Base-by-base conservation (phyloP, 2,888 invertebrate species). In the Anodontia alba region DNA sequence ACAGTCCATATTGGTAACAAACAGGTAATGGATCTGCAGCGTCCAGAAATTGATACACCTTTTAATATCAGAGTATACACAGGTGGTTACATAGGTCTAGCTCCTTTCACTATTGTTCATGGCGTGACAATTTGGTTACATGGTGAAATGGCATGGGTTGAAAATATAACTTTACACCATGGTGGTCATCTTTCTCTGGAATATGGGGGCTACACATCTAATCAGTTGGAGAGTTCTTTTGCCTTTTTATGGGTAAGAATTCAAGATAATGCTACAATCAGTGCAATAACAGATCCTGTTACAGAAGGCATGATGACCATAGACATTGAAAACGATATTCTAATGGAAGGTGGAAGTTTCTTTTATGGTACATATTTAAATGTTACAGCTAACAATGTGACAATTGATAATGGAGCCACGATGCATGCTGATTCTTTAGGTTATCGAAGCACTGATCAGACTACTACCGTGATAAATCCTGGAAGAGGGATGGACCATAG, bases 81-180 rank as follows among this genome's bases (percentile, higher is more conserved):
- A n/a, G 89, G 88, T 15, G 86, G 85, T 10, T 89, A 82, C 57
- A 38, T 86, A 17, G 88, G 89, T 12, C 84, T 92, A 5, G 91
- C 90, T 10, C 89, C 89, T 5, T 49, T 86, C 20, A 90, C 91
- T 8, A 84, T 90, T 57, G 81, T 92, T 10, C 91, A 91, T 82
- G 83, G 83, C 66, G 89, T 92, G 17, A 89, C 81, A n/a, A 83
- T 92, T 20, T 91, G 91, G 91, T 74, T 92, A 70, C 85, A 89
- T 71, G 90, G 91, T 31, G 87, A 87, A 69, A 78, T 92, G 72
- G 89, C 86, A 36, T 83, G 90, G 66, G 86, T 90, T 7, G 82
- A 86, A 49, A 87, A 91, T 70, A 74, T 90, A 20, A 92, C 90
- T 0, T 71, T 91, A 29, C 89, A 89, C 72, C 90, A 89, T 67